These are phyloP conservation scores for Sebastes jordani DNA, from an alignment of 2,797 vertebrate genomes.

Conservation along the genomic window DNA sequence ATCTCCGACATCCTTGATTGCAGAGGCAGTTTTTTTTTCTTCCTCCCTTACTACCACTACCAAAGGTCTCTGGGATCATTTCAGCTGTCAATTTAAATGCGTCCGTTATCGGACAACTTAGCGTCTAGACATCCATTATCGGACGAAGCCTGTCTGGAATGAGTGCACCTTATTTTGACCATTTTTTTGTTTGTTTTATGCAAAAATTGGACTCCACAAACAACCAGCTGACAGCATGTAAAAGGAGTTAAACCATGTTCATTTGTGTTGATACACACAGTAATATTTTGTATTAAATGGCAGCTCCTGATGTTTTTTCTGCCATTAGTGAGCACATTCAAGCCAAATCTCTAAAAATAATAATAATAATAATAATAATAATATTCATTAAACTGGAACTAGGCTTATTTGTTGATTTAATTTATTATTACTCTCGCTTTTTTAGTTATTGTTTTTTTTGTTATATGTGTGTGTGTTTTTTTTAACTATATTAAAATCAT, in stretches of 20 bases:
- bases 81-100: slow-evolving; percentile 60
- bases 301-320: too few relatives aligned
- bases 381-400: background rate
- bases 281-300: background rate
- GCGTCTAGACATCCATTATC: slow-evolving; percentile 53
- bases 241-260: background rate
- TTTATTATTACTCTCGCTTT: too few relatives aligned
- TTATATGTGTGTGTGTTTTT: too few relatives aligned
- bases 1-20: slow-evolving; percentile 57
- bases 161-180: background rate
- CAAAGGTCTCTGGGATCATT: slow-evolving; percentile 56
- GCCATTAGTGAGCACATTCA: background rate
- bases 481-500: too few relatives aligned
- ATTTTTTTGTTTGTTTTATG: background rate
- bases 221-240: slow-evolving; percentile 4
- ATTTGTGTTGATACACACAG: background rate
- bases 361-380: background rate
- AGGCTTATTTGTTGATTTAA: background rate
- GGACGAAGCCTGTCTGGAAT: slow-evolving; percentile 29
- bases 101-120: slow-evolving; percentile 57
- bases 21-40: slow-evolving; percentile 1
- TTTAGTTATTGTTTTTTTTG: too few relatives aligned
- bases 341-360: too few relatives aligned
- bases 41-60: background rate
- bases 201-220: slow-evolving; percentile 2